Evolutionary conservation across 2,888 invertebrate genomes (phyloP).

Genomic region (Dioctria rufipes): DNA sequence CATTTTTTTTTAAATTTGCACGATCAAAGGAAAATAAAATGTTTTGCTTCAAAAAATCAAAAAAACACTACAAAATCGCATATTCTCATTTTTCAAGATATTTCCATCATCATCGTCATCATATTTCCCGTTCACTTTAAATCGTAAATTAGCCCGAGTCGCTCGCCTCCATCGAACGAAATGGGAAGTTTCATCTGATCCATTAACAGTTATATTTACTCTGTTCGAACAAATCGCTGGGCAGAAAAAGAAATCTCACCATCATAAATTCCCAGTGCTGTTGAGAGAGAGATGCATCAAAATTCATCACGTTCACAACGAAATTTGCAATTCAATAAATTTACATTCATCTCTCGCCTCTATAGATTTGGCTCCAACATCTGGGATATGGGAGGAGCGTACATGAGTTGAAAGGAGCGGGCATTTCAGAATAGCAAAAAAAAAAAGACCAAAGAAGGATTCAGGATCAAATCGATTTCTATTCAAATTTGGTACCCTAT

Average conservation of each 20-base stretch:
- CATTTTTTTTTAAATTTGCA: too few relatives aligned
- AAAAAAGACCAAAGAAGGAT: neutral
- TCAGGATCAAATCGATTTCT: conserved; percentile 40
- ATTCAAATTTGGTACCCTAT: conserved; percentile 44
- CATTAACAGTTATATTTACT: too few relatives aligned
- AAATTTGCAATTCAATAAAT: conserved; percentile 51
- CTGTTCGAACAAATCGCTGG: too few relatives aligned
- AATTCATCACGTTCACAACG: conserved; percentile 44
- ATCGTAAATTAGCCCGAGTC: too few relatives aligned
- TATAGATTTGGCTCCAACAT: neutral
- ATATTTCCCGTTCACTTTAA: too few relatives aligned
- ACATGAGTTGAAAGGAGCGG: neutral
- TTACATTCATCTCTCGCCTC: conserved; percentile 31
- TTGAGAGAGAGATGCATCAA: conserved; percentile 32
- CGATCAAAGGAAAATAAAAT: too few relatives aligned
- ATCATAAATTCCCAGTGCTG: conserved; percentile 11
- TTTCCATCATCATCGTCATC: too few relatives aligned
- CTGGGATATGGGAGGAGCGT: neutral
- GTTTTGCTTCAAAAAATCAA: too few relatives aligned
- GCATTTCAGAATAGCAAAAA: neutral
- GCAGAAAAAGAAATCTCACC: conserved; percentile 14
- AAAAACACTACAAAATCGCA: too few relatives aligned
- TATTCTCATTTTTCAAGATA: too few relatives aligned
- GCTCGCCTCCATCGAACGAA: too few relatives aligned
- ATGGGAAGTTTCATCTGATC: too few relatives aligned